phyloP scores from a whole-genome alignment of 2,797 vertebrate species.

The Anguilla megastoma region DNA sequence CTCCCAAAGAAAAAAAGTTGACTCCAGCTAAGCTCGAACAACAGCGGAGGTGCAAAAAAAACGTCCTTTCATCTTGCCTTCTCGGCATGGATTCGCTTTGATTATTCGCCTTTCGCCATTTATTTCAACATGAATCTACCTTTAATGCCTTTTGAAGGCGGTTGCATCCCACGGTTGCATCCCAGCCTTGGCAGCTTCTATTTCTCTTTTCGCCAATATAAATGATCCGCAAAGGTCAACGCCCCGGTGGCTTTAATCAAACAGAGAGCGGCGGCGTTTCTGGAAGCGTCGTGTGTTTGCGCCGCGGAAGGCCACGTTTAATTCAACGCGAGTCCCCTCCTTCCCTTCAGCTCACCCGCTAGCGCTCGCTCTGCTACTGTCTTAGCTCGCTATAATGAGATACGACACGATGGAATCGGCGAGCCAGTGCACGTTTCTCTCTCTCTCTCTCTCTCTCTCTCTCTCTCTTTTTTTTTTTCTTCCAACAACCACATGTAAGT shows the following conservation, averaged over 20 bases:
- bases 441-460: neutral
- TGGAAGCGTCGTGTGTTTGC: neutral
- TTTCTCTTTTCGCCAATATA: neutral
- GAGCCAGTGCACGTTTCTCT: neutral
- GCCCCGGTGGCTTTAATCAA: neutral
- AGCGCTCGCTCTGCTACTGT: neutral
- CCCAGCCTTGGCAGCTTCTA: neutral
- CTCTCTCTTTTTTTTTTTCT: neutral
- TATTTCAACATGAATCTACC: conserved; percentile 23
- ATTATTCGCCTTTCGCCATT: conserved; percentile 15
- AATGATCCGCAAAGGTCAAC: conserved; percentile 30
- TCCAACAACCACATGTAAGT: neutral
- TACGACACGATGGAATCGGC: neutral
- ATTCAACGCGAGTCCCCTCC: neutral
- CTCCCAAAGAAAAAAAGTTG: neutral
- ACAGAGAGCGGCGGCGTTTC: neutral
- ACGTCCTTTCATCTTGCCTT: conserved; percentile 19
- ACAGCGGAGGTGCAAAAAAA: neutral
- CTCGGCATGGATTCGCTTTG: conserved; percentile 2
- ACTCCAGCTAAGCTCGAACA: neutral
- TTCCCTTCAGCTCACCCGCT: neutral
- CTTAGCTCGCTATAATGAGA: neutral
- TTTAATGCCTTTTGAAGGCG: conserved; percentile 23
- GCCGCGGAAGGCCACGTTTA: neutral
- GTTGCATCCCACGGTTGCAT: neutral